Evolutionary conservation across 1,140 invertebrate species (phyloP), one percentile per base, ranked within the genome.

Genomic region (Cotesia vestalis): DNA sequence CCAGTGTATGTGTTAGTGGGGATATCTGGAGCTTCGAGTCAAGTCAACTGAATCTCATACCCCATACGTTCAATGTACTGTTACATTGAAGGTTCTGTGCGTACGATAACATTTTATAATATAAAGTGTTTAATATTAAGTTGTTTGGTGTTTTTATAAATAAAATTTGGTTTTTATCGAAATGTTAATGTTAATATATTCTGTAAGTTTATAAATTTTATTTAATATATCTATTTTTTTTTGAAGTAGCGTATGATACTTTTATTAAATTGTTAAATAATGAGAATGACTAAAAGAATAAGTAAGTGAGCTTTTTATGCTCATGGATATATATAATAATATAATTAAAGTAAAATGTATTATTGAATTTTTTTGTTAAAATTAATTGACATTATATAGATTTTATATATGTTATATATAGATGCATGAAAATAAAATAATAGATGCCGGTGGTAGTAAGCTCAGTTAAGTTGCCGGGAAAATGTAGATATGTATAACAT

Each of bases 21-120:
- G 83, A 81, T 84, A 84, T 84, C 83, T 82, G 77, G 81, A 84
- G 81, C 83, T 82, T 82, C 74, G 77, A 78, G 77, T 81, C 77
- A 84, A 84, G 83, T 83, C 80, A 84, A 84, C 79, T 84, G 82
- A 77, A 84, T 84, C 80, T 78, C 76, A 68, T 75, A 76, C 75
- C 80, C 78, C 76, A 68, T 75, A 76, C 75, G 76, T 74, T 71
- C 80, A 76, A 81, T 81, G 80, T 81, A 83, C 82, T 84, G 76
- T 77, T 69, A 75, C 76, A 79, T 79, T 81, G 76, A 78, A 75
- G 76, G 76, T 67, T 46, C 66, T 79, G 81, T 81, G 79, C 75
- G 79, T 78, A 74, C 63, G 6, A 66, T 27, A 63, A 68, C 60
- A 27, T 34, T 27, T 27, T 61, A 20, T 36, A 34, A 4, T 61